Percentiles rank a stretch among this genome's conserved stretches.
Evolutionary conservation across 1,140 invertebrate genomes (phyloP).

Genomic region (Drosophila prosaltans): DNA sequence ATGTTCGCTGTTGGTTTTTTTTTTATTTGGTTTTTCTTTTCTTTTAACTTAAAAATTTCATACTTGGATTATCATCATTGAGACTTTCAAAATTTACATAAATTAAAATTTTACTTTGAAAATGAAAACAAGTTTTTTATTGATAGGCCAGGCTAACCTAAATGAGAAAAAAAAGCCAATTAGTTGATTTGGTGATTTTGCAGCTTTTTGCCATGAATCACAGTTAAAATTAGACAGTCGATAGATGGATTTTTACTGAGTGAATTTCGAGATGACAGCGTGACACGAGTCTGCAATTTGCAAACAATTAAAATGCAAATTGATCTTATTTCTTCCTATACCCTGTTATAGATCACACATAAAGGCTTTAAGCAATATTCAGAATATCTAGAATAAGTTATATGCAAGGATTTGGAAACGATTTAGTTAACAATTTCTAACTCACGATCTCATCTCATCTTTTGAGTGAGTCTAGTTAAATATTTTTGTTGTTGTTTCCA

Average conservation of each 20-base stretch:
- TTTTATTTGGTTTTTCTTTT: not conserved
- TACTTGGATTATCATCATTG: slow-evolving; percentile 32
- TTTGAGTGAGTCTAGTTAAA: not conserved
- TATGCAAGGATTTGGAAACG: not conserved
- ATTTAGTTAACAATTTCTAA: not conserved
- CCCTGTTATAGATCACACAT: too few relatives aligned
- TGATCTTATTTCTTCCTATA: too few relatives aligned
- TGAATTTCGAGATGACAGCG: slow-evolving; percentile 1
- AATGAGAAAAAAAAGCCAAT: slow-evolving; percentile 41
- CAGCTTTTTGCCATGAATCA: slow-evolving; percentile 65
- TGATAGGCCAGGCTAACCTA: slow-evolving; percentile 16
- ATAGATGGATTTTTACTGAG: not conserved
- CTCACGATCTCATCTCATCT: not conserved
- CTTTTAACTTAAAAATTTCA: slow-evolving; percentile 5
- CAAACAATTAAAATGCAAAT: too few relatives aligned
- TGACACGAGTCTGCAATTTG: not conserved
- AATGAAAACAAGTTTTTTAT: slow-evolving; percentile 25
- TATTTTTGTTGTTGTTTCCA: slow-evolving; percentile 10
- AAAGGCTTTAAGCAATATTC: too few relatives aligned
- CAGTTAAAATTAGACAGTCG: slow-evolving; percentile 69
- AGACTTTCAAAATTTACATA: slow-evolving; percentile 46
- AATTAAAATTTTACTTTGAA: slow-evolving; percentile 10
- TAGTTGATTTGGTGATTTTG: slow-evolving; percentile 45
- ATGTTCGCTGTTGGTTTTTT: too few relatives aligned
- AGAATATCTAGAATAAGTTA: too few relatives aligned